phyloP scores from a whole-genome alignment of 2,888 invertebrate species.

The Rutpela maculata region DNA sequence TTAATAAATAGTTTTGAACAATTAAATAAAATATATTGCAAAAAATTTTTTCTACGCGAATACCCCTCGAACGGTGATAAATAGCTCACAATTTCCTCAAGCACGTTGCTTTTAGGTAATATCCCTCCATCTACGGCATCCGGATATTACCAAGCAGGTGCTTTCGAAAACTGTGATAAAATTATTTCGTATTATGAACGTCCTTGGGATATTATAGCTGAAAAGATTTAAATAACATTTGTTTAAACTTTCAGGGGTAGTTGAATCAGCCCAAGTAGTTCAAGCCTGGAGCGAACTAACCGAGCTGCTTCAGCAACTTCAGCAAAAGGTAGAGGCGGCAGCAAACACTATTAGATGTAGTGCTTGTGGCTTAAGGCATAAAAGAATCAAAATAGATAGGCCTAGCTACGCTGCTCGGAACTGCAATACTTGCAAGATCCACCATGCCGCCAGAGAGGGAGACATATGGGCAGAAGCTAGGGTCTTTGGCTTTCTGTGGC shows the following conservation, averaged over 20 bases:
- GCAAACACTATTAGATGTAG: conserved; percentile 96
- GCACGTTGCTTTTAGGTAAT: no score
- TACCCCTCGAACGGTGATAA: no score
- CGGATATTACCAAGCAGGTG: no score
- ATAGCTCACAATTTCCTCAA: no score
- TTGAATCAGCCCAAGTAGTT: conserved; percentile 87
- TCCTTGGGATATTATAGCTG: no score
- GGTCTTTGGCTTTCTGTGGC: conserved; percentile 91
- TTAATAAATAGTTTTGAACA: no score
- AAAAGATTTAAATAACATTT: background rate
- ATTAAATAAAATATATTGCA: no score
- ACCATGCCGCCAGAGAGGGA: conserved; percentile 94
- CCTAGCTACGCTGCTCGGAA: conserved; percentile 94
- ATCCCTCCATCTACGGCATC: no score
- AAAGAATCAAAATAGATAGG: conserved; percentile 88
- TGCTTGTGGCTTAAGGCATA: conserved; percentile 93
- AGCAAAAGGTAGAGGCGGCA: conserved; percentile 95
- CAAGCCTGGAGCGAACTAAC: conserved; percentile 92
- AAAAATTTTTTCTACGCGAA: no score
- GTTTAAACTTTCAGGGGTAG: conserved; percentile 71
- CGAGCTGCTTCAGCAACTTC: conserved; percentile 89
- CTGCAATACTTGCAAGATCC: conserved; percentile 92
- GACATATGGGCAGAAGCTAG: conserved; percentile 96
- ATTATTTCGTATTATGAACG: no score
- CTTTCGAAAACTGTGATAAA: no score